phyloP scores from a whole-genome alignment of 92 coral and sea anemone species.

The Epizoanthus stellaris region DNA sequence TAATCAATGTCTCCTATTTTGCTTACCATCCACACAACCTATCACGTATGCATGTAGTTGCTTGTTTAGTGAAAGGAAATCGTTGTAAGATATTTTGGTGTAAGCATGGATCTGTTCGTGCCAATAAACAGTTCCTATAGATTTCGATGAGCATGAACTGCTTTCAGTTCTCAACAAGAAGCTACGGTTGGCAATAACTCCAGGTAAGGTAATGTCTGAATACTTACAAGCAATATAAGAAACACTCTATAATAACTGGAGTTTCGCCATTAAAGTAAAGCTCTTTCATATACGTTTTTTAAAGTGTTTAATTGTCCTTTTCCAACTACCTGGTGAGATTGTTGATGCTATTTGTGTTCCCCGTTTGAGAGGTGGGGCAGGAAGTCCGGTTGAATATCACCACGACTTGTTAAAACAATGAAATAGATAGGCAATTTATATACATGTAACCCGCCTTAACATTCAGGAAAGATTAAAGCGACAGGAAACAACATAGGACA shows the following conservation, averaged over 20 bases:
- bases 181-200: not conserved
- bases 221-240: not conserved
- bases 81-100: constrained; percentile 10
- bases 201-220: not conserved
- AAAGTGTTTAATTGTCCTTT: constrained; percentile 15
- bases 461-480: constrained; percentile 2
- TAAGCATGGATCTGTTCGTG: constrained; percentile 27
- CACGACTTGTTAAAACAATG: constrained; percentile 31
- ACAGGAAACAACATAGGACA: not conserved
- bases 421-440: constrained; percentile 23
- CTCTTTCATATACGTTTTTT: not conserved
- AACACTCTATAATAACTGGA: not conserved
- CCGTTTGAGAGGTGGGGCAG: constrained; percentile 15
- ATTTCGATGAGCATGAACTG: constrained; percentile 1
- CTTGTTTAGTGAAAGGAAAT: constrained; percentile 21
- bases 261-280: constrained; percentile 9
- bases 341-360: constrained; percentile 7
- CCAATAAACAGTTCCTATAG: constrained; percentile 14
- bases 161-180: constrained; percentile 10
- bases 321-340: constrained; percentile 10
- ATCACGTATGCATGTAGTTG: not conserved
- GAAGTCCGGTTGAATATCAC: constrained; percentile 31
- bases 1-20: too few relatives aligned
- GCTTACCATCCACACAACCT: too few relatives aligned
- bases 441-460: constrained; percentile 27